Conservation (phyloP, 2,888 invertebrate genomes). For the Pterobdella sp. region DNA sequence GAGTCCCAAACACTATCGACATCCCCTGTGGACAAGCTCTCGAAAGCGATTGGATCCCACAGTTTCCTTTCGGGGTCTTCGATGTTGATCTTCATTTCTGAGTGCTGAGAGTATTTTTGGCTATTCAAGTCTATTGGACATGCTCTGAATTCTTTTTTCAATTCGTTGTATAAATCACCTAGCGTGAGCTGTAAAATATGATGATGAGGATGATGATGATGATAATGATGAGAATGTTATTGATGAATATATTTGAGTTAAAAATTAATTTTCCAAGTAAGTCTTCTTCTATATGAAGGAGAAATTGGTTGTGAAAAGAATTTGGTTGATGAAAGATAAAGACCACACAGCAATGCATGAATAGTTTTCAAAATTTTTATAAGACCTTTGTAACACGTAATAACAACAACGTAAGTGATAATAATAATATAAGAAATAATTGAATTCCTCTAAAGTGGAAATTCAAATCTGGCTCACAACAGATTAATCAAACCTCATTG, state of each 20-base stretch:
- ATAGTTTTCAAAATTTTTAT: too few species aligned
- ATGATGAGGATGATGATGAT: neutral
- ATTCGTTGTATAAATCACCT: constrained; percentile 8
- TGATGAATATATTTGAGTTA: neutral
- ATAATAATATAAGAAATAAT: too few species aligned
- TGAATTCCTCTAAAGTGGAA: too few species aligned
- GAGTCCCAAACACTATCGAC: neutral
- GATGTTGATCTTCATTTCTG: constrained; percentile 31
- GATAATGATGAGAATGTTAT: neutral
- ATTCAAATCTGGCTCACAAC: too few species aligned
- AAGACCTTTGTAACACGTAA: too few species aligned
- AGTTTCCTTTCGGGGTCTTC: constrained; percentile 31
- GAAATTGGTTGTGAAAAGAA: too few species aligned
- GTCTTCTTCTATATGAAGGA: neutral
- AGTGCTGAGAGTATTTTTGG: constrained; percentile 28
- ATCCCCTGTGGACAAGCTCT: neutral
- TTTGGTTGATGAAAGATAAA: too few species aligned
- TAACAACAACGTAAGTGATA: too few species aligned
- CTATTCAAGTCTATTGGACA: constrained; percentile 25
- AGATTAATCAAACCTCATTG: too few species aligned
- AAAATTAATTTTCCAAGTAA: neutral
- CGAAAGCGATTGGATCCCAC: constrained; percentile 30
- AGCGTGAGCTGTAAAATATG: constrained; percentile 5
- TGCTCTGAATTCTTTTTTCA: constrained; percentile 19
- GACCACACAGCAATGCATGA: too few species aligned